Percentiles rank a stretch among this genome's conserved stretches.
Conservation (phyloP, 2,113 vertebrate species). For the Emydura subglobosa region DNA sequence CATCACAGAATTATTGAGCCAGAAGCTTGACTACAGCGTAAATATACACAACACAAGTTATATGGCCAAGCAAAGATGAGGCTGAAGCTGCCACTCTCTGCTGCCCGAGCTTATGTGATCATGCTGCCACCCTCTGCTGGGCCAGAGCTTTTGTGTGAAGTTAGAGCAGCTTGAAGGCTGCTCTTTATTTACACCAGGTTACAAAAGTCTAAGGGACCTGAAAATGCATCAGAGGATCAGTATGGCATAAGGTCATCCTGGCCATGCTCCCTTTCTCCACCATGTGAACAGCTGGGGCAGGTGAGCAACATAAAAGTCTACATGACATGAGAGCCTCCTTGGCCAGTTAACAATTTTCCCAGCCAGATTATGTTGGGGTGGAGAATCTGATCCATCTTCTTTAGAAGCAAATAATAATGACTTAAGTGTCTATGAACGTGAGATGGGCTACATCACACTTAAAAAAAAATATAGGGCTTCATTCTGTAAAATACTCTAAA, state of each 20-base stretch:
- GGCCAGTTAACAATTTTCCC: not conserved
- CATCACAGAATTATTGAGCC: not conserved
- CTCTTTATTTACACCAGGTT: not conserved
- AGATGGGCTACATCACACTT: not conserved
- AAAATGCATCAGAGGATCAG: not conserved
- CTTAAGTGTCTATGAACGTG: not conserved
- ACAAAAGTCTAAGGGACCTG: not conserved
- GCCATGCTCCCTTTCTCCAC: not conserved
- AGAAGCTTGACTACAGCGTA: rapidly evolving
- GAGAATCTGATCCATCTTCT: not conserved
- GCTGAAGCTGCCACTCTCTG: not conserved
- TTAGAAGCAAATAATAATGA: not conserved
- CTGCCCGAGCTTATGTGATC: not conserved
- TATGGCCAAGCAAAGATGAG: not conserved
- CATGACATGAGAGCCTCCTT: not conserved
- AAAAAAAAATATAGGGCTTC: not conserved
- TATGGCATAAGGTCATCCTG: not conserved
- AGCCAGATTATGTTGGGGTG: not conserved
- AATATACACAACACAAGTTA: not conserved
- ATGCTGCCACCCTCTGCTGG: not conserved
- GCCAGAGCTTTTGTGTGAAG: rapidly evolving
- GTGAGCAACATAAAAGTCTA: not conserved
- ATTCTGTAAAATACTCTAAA: not conserved
- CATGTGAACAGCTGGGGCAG: not conserved
- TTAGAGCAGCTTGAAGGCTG: not conserved